Evolutionary conservation across 1,140 invertebrate species (phyloP), one percentile per base, ranked within the genome.

Genomic region (Ceratosolen fusciceps): DNA sequence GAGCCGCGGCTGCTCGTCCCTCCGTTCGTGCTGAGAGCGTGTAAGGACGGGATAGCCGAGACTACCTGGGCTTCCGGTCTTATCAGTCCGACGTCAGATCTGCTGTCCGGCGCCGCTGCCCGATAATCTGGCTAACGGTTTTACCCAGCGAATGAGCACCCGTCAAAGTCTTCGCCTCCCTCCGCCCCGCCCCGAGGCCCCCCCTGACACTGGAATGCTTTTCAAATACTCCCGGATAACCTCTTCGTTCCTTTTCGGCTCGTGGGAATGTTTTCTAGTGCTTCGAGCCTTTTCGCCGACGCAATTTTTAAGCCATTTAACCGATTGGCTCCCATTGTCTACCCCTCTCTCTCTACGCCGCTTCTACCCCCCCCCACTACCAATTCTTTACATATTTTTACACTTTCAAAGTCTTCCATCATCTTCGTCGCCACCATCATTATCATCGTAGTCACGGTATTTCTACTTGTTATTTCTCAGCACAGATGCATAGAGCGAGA

Each of bases 201-300:
- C 68, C 68, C 31, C 31, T 54, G 62, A 26, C 75, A 43, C 56
- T 82, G 82, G 43, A 80, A 83, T 81, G 77, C 80, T 65, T 65
- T 74, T 74, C 26, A 29, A 2, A 62, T 74, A 47, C 3, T 31
- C 14, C 4, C 10, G 4, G 24, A 31, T 65, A 24, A 21, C 34
- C 29, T 39, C 2, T n/a, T 54, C 24, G 12, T 74, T 26, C 54
- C 21, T 37, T 60, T 39, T 56, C 54, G 8, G 39, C 26, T 58
- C n/a, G 52, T 73, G 31, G 52, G 31, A 73, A 73, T 26, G 26
- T 12, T 26, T 47, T 29, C n/a, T 9, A 5, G 0, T 7, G 7
- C 39, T 0, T 43, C 43, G 21, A 1, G 14, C 56, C 43, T 5
- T 3, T 52, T 34, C 34, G 24, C 26, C 9, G 19, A n/a, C 5